These are phyloP conservation scores for Zophobas morio DNA, from an alignment of 1,140 invertebrate genomes.

Conservation along the genomic window DNA sequence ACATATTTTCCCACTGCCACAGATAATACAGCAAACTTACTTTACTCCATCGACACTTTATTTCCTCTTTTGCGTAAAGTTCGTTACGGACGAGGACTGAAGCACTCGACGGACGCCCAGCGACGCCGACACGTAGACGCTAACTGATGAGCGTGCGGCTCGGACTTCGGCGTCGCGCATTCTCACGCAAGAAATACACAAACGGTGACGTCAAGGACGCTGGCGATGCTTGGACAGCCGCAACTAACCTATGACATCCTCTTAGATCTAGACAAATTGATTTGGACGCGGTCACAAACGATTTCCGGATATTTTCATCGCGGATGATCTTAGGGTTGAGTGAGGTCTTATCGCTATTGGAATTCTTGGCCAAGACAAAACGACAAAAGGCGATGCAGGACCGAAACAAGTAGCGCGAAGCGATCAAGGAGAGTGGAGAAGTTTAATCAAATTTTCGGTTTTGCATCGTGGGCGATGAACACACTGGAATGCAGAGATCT, in stretches of 20 bases:
- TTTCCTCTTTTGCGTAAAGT: not conserved
- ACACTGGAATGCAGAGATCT: no score
- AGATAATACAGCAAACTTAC: slow-evolving; percentile 2
- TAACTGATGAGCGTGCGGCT: slow-evolving; percentile 26
- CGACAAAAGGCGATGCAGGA: not conserved
- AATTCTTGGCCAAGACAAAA: not conserved
- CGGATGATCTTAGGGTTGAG: not conserved
- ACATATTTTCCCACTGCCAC: not conserved
- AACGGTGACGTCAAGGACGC: slow-evolving; percentile 18
- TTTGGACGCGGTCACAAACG: not conserved
- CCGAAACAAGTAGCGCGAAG: not conserved
- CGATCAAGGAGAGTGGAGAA: no score
- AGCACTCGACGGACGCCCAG: slow-evolving; percentile 27
- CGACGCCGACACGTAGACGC: slow-evolving; percentile 24
- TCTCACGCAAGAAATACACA: slow-evolving; percentile 35
- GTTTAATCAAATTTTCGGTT: no score
- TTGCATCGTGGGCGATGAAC: no score
- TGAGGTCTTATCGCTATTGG: not conserved
- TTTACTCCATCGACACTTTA: slow-evolving; percentile 8
- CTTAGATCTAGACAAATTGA: not conserved
- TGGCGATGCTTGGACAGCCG: not conserved
- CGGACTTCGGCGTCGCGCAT: slow-evolving; percentile 34
- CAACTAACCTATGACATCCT: slow-evolving; percentile 16
- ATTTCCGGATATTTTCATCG: not conserved
- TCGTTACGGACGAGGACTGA: slow-evolving; percentile 3